A percentile compares a stretch with the other conserved stretches of the same genome.
These are phyloP conservation scores for Cherax destructor DNA, from an alignment of 1,140 invertebrate genomes.

Conservation along the genomic window DNA sequence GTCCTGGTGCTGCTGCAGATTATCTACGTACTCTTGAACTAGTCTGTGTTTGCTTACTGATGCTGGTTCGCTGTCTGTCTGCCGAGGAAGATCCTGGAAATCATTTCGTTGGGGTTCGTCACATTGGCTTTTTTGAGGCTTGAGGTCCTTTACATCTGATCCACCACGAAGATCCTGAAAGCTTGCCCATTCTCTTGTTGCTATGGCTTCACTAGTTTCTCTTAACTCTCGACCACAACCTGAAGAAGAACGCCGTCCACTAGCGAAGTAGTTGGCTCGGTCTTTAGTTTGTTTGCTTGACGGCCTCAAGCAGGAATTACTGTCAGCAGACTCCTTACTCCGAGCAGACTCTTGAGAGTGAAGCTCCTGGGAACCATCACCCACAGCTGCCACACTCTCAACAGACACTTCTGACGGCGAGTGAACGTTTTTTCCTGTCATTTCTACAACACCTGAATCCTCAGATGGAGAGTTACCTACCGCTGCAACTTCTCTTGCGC, in stretches of 20 bases:
- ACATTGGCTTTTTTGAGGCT: neutral
- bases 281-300: slow-evolving; percentile 39
- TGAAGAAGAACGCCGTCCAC: neutral
- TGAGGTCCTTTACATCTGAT: neutral
- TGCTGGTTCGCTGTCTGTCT: neutral
- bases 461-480: slow-evolving; percentile 44
- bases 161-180: neutral
- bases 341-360: neutral
- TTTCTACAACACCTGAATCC: slow-evolving; percentile 63
- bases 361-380: neutral
- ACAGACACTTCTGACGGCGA: slow-evolving; percentile 49
- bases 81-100: slow-evolving; percentile 1
- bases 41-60: slow-evolving; percentile 10
- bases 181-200: neutral
- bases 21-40: slow-evolving; percentile 39
- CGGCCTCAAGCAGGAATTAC: neutral
- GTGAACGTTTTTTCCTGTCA: slow-evolving; percentile 27
- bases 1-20: slow-evolving; percentile 3
- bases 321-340: neutral
- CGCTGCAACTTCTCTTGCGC: slow-evolving; percentile 21
- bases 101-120: neutral
- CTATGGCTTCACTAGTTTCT: neutral
- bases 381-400: slow-evolving; percentile 21
- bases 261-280: slow-evolving; percentile 27
- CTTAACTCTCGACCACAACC: neutral